Conservation (phyloP, 2,797 vertebrate genomes). For the Saxicola maurus region DNA sequence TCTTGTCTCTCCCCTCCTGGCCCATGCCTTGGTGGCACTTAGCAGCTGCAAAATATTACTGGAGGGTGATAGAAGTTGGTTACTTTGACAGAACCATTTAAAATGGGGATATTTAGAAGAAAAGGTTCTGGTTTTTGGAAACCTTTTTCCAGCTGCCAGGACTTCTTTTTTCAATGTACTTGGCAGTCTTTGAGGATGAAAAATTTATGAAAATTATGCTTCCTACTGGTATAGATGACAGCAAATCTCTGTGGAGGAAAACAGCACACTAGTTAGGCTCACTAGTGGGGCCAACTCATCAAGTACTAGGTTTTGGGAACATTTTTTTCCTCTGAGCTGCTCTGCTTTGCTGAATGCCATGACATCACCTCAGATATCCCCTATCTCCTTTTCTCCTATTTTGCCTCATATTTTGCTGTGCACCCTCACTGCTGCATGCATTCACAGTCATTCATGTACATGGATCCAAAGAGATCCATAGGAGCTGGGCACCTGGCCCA, state of each 20-base stretch:
- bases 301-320: neutral
- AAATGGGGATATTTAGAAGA: neutral
- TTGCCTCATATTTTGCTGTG: neutral
- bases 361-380: neutral
- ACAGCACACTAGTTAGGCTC: neutral
- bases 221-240: neutral
- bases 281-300: neutral
- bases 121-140: neutral
- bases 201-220: neutral
- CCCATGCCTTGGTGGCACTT: neutral
- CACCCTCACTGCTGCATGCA: neutral
- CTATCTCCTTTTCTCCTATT: neutral
- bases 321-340: neutral
- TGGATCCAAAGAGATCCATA: neutral
- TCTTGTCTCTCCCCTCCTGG: neutral
- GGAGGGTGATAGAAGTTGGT: neutral
- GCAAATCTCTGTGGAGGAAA: neutral
- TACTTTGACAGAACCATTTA: neutral
- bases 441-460: neutral
- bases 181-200: neutral
- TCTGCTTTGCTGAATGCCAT: neutral
- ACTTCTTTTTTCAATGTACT: neutral
- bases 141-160: neutral
- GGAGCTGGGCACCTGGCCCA: rapidly evolving
- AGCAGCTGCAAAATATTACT: neutral